phyloP scores from a whole-genome alignment of 2,888 invertebrate genomes.

The Boloria euphrosyne region DNA sequence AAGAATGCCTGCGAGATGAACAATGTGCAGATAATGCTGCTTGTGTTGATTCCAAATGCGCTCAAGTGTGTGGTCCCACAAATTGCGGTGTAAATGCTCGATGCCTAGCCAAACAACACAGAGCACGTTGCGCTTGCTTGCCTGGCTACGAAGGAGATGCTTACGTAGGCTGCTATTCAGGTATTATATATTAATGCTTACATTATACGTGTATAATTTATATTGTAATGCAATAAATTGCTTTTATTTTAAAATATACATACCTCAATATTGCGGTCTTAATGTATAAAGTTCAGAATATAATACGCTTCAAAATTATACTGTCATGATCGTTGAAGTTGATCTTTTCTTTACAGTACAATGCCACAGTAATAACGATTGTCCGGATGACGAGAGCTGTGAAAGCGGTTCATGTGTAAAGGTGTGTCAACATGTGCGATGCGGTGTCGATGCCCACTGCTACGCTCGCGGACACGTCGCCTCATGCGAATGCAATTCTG shows the following conservation, averaged over 20 bases:
- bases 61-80: slow-evolving; percentile 87
- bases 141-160: slow-evolving; percentile 93
- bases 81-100: slow-evolving; percentile 90
- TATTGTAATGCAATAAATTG: slow-evolving; percentile 1
- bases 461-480: slow-evolving; percentile 89
- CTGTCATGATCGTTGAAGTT: slow-evolving; percentile 7
- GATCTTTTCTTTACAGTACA: slow-evolving; percentile 84
- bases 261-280: no score
- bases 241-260: not conserved
- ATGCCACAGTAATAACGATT: slow-evolving; percentile 92
- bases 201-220: not conserved
- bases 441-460: slow-evolving; percentile 91
- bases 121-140: slow-evolving; percentile 91
- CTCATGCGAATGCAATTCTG: slow-evolving; percentile 89
- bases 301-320: no score
- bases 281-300: no score
- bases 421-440: slow-evolving; percentile 90
- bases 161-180: slow-evolving; percentile 88
- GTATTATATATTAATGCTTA: slow-evolving; percentile 58
- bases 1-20: slow-evolving; percentile 88
- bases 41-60: slow-evolving; percentile 89
- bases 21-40: slow-evolving; percentile 93
- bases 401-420: slow-evolving; percentile 91
- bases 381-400: slow-evolving; percentile 91
- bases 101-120: slow-evolving; percentile 89